These are phyloP conservation scores for Octonoba sinensis DNA, from an alignment of 2,888 invertebrate species.

Conservation along the genomic window DNA sequence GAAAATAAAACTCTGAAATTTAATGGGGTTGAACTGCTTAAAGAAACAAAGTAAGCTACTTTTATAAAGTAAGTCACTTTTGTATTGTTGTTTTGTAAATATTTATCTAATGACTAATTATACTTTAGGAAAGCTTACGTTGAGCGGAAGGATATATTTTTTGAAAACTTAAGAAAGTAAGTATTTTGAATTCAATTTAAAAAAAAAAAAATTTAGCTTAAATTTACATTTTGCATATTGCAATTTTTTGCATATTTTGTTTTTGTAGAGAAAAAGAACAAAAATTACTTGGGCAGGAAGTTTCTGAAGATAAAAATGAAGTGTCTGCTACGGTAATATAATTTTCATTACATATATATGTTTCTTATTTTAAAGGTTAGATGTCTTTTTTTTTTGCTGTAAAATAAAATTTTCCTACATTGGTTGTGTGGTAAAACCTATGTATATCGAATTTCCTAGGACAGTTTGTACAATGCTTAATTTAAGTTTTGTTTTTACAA, in stretches of 20 bases:
- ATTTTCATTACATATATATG: no score
- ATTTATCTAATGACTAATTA: neutral
- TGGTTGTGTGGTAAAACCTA: no score
- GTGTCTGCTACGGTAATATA: slow-evolving; percentile 25
- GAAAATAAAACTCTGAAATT: slow-evolving; percentile 79
- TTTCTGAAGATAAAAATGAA: slow-evolving; percentile 58
- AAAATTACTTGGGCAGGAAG: slow-evolving; percentile 61
- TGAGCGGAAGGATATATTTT: slow-evolving; percentile 37
- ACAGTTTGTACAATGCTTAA: no score
- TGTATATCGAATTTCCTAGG: no score
- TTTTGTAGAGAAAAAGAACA: slow-evolving; percentile 56
- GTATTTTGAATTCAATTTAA: slow-evolving; percentile 9
- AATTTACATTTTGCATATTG: neutral
- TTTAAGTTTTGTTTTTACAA: no score
- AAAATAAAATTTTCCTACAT: no score
- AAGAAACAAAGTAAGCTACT: slow-evolving; percentile 61
- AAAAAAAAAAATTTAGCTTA: neutral
- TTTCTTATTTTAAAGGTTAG: no score
- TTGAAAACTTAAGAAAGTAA: slow-evolving; percentile 34
- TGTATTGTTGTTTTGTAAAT: neutral
- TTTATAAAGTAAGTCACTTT: neutral
- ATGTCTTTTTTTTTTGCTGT: no score
- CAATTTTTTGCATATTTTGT: neutral
- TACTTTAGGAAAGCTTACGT: slow-evolving; percentile 35
- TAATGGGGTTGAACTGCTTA: slow-evolving; percentile 80